Base-by-base conservation (phyloP, 1,140 invertebrate genomes). In the Ladona fulva region DNA sequence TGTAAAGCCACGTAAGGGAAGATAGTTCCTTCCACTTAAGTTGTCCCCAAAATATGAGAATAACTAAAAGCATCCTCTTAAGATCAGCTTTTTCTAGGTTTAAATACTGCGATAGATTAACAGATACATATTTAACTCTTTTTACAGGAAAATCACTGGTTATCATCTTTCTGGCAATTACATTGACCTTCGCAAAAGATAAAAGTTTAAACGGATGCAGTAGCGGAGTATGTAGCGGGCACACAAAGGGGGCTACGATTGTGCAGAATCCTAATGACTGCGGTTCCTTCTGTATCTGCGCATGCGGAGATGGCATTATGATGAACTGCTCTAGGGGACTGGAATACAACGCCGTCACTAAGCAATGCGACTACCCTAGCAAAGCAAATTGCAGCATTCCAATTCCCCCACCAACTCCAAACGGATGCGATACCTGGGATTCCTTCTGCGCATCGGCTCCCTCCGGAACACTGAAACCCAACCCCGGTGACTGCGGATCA, bases 271-370 rank as follows among this genome's bases (percentile, higher is more conserved):
- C 81, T 14, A 19, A 78, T 0, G 77, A 82, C 66, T 87, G 85
- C 59, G 14, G 52, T 0, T 75, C 76, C 7, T 87, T 83, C 77
- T 86, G 83, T 74, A 24, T 78, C 10, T 87, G 86, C 78, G 75
- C 75, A n/a, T 37, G 80, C 52, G 81, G 80, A 42, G 78, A 42
- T 24, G 79, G 82, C 1, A 79, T 81, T 75, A 76, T 80, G 22
- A 80, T 82, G 14, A 24, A 77, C 0, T 80, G 79, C 74, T 76
- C 79, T 16, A 16, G 8, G 24, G 78, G 78, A 7, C 73, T 80
- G 14, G 76, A 79, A 25, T 80, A 77, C 77, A 82, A 83, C 76
- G 80, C 80, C 25, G 73, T 0, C 5, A 29, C 78, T 7, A 74
- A 79, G 75, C 77, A 81, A 16, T 83, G 83, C 75, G 82, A 83